phyloP scores from a whole-genome alignment of 1,140 invertebrate genomes.

The Cyclina sinensis region DNA sequence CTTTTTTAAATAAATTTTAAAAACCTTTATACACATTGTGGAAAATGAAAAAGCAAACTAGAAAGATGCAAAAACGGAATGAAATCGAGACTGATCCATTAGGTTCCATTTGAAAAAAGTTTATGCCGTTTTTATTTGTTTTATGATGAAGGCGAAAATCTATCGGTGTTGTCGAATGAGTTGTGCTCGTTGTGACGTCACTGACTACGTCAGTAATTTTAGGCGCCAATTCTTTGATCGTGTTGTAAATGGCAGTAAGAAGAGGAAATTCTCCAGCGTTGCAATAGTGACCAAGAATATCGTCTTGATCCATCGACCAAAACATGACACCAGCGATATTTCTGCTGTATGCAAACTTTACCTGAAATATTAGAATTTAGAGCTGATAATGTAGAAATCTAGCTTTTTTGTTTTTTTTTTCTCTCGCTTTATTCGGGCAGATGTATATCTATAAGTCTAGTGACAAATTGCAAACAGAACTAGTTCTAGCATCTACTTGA shows the following conservation, averaged over 20 bases:
- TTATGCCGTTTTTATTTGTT: conserved; percentile 57
- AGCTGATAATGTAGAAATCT: too few relatives aligned
- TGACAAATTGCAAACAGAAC: too few relatives aligned
- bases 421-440: too few relatives aligned
- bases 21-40: too few relatives aligned
- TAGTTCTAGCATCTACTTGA: too few relatives aligned
- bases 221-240: conserved; percentile 2
- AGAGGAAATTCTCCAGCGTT: conserved; percentile 88
- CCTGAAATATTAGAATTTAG: too few relatives aligned
- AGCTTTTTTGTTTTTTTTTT: too few relatives aligned
- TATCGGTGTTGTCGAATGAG: conserved; percentile 43
- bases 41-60: too few relatives aligned
- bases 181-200: not conserved
- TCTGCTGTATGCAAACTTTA: conserved; percentile 77
- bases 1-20: too few relatives aligned
- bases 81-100: not conserved
- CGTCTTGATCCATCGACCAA: conserved; percentile 89
- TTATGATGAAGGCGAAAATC: conserved; percentile 36
- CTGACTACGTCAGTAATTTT: not conserved
- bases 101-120: conserved; percentile 26
- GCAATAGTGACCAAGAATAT: conserved; percentile 82
- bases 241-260: conserved; percentile 87
- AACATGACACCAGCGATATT: conserved; percentile 88
- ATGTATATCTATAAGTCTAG: too few relatives aligned
- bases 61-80: not conserved